Percentiles rank a stretch among this genome's conserved stretches.
Evolutionary conservation across 2,888 invertebrate genomes (phyloP).

Genomic region (Cataglyphis livida): DNA sequence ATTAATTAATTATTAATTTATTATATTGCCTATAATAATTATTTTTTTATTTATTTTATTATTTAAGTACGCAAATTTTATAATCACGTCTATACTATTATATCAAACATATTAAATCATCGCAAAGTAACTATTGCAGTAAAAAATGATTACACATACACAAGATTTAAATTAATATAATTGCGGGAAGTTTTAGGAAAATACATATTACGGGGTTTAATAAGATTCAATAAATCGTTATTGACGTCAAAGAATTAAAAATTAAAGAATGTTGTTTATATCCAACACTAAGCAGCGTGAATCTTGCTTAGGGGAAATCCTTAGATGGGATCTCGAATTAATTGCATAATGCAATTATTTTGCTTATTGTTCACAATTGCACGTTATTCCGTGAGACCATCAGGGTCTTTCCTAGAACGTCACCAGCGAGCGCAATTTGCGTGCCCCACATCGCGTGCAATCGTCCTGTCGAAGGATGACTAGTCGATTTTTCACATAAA

Average conservation of each 20-base stretch:
- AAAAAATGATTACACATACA: not conserved
- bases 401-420: conserved; percentile 48
- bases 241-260: conserved; percentile 6
- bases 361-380: conserved; percentile 33
- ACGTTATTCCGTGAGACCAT: conserved; percentile 54
- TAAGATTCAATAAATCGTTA: conserved; percentile 6
- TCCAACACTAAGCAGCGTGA: not conserved
- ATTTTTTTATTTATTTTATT: not conserved
- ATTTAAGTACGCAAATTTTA: not conserved
- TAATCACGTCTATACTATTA: not conserved
- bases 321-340: conserved; percentile 55
- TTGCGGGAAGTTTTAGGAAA: conserved; percentile 6
- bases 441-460: conserved; percentile 55
- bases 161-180: conserved; percentile 1
- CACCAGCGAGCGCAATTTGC: conserved; percentile 45
- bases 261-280: not conserved
- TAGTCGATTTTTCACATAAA: conserved; percentile 25
- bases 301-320: conserved; percentile 53
- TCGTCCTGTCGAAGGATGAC: conserved; percentile 53
- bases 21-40: not conserved
- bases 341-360: conserved; percentile 61
- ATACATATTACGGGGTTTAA: not conserved
- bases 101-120: not conserved
- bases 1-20: conserved; percentile 9
- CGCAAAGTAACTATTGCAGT: not conserved